Percentiles rank a stretch among this genome's conserved stretches.
Conservation (phyloP, 2,888 invertebrate species). For the Leucophora obtusa region DNA sequence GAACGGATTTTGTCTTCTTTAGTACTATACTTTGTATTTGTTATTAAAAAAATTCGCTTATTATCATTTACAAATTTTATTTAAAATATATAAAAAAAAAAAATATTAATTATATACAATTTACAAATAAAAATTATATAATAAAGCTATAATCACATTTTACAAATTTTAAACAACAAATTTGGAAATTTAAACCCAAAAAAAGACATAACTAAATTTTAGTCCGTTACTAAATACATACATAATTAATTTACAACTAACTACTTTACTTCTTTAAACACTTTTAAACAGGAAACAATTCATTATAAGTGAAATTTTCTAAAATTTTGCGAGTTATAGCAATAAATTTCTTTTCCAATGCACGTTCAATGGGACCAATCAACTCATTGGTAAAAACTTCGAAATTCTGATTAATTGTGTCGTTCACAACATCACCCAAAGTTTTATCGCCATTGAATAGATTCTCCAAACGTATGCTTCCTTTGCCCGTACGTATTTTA, state of each 20-base stretch:
- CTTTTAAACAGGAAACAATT: conserved; percentile 79
- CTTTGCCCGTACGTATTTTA: conserved; percentile 84
- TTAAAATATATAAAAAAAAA: conserved; percentile 26
- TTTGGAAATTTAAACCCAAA: conserved; percentile 23
- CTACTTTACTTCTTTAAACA: background rate
- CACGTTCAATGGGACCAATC: conserved; percentile 84
- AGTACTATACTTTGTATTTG: no score
- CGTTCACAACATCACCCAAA: conserved; percentile 85
- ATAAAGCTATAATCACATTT: conserved; percentile 62
- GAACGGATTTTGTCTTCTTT: no score
- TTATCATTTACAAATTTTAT: conserved; percentile 31
- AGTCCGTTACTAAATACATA: background rate
- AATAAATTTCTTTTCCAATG: conserved; percentile 81
- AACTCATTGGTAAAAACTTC: conserved; percentile 84
- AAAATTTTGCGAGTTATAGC: conserved; percentile 82
- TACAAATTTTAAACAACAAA: conserved; percentile 3
- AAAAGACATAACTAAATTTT: conserved; percentile 2
- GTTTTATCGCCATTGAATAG: conserved; percentile 86
- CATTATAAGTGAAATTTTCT: conserved; percentile 81
- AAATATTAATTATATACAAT: conserved; percentile 35
- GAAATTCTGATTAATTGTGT: conserved; percentile 82
- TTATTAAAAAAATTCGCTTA: no score
- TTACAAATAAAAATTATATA: conserved; percentile 30
- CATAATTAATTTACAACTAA: background rate
- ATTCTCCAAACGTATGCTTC: conserved; percentile 84